Evolutionary conservation across 1,140 invertebrate genomes (phyloP).

Genomic region (Cherax destructor): DNA sequence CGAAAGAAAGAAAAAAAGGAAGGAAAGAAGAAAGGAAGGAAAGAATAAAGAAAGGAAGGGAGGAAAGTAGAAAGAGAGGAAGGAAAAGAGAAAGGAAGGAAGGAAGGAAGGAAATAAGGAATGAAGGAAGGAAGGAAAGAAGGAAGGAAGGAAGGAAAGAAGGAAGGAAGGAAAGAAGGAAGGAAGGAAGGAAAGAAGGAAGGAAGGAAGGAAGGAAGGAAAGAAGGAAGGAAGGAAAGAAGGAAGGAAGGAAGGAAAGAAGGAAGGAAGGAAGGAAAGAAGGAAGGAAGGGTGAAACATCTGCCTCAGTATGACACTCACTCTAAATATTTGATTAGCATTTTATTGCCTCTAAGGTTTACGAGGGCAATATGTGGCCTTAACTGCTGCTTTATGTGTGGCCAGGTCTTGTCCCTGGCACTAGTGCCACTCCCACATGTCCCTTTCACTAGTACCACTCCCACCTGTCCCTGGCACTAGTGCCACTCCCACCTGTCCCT

Average conservation of each 20-base stretch:
- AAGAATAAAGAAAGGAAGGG: not conserved
- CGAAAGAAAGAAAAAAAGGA: not conserved
- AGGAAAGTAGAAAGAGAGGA: not conserved
- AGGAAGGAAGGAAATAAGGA: too few species aligned
- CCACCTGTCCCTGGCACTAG: too few species aligned
- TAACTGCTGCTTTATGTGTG: slow-evolving; percentile 35
- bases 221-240: too few species aligned
- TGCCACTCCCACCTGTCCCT: too few species aligned
- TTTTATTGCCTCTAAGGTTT: slow-evolving; percentile 49
- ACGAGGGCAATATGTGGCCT: slow-evolving; percentile 20
- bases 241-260: slow-evolving; percentile 5
- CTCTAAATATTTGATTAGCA: slow-evolving; percentile 55
- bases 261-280: not conserved
- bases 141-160: not conserved
- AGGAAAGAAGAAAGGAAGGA: not conserved
- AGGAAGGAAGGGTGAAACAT: not conserved
- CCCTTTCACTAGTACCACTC: too few species aligned
- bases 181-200: not conserved
- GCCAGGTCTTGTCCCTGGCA: too few species aligned
- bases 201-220: not conserved
- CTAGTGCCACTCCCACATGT: too few species aligned
- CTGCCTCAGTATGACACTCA: slow-evolving; percentile 35
- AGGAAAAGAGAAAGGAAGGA: not conserved
- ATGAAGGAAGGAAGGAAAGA: not conserved
- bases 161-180: not conserved